These are phyloP conservation scores for Lates japonicus DNA, from an alignment of 2,797 vertebrate species.

Conservation along the genomic window DNA sequence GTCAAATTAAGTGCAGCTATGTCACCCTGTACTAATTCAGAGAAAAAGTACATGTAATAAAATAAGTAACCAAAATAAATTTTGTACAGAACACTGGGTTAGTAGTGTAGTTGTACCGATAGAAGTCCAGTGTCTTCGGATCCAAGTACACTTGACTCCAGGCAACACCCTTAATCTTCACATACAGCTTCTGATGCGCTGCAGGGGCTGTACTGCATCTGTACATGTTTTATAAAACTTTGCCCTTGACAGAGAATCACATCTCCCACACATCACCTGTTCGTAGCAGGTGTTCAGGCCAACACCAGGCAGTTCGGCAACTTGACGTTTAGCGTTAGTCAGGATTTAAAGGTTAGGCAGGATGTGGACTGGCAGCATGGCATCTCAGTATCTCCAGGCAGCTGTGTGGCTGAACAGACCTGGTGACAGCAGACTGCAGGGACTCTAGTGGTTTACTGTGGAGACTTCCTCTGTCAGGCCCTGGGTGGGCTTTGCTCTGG, in stretches of 20 bases:
- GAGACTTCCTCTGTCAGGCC: conserved; percentile 64
- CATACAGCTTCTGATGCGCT: background rate
- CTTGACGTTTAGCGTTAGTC: conserved; percentile 47
- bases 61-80: background rate
- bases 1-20: background rate
- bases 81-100: background rate
- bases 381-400: conserved; percentile 74
- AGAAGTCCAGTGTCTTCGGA: background rate
- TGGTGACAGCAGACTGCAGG: conserved; percentile 71
- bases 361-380: conserved; percentile 73
- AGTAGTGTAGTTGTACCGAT: background rate
- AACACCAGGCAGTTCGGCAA: conserved; percentile 24
- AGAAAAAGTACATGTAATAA: background rate
- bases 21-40: background rate
- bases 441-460: conserved; percentile 45
- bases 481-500: conserved; percentile 74
- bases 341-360: conserved; percentile 81
- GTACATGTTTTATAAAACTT: background rate
- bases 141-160: no score
- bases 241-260: background rate
- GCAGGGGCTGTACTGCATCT: background rate
- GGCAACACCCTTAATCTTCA: background rate
- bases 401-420: conserved; percentile 50
- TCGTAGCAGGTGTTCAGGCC: conserved; percentile 34
- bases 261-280: conserved; percentile 4